Evolutionary conservation across 2,888 invertebrate species (phyloP), one percentile per base, ranked within the genome.

Genomic region (Pterostichus niger): DNA sequence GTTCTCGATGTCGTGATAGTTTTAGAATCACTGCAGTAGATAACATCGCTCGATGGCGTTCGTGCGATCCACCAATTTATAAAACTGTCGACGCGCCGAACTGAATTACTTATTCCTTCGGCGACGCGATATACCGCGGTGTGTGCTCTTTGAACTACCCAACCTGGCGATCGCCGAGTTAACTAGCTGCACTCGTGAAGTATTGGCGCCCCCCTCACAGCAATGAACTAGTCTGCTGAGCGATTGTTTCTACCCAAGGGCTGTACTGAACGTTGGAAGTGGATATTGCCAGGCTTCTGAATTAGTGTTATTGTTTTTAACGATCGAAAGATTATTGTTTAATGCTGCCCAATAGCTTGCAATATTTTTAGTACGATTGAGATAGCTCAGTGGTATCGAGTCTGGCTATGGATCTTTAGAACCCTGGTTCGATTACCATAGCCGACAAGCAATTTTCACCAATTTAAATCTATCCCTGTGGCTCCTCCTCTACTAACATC

Each of bases 61-160:
- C 82, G 82, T 82, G 82, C 82, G 75, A 61, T 75, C 75, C 46
- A 82, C 82, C 82, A 82, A 82, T 82, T 82, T 82, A 82, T 82
- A 82, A 82, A 82, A 82, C 82, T 82, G 82, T 82, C 82, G 82
- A 82, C 82, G 82, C 71, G 54, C 71, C 40, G 81, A 81, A 81
- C 81, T 81, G 81, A 59, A 82, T 82, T 82, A 82, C 75, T 82
- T 82, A 82, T 75, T 82, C 73, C 61, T 75, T 52, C 49, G 75
- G 75, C 75, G 49, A 64, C 33, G 35, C 64, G 35, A 75, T 52
- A 52, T 49, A 52, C 75, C 24, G 54, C 52, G 68, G 68, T 68
- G 35, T 78, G n/a, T n/a, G 56, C 68, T 71, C 81, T 81, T 81
- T 81, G 71, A 81, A 81, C 68, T 64, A 64, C 15, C 31, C 59